Evolutionary conservation across 2,888 invertebrate species (phyloP).

Genomic region (Agrochola circellaris): DNA sequence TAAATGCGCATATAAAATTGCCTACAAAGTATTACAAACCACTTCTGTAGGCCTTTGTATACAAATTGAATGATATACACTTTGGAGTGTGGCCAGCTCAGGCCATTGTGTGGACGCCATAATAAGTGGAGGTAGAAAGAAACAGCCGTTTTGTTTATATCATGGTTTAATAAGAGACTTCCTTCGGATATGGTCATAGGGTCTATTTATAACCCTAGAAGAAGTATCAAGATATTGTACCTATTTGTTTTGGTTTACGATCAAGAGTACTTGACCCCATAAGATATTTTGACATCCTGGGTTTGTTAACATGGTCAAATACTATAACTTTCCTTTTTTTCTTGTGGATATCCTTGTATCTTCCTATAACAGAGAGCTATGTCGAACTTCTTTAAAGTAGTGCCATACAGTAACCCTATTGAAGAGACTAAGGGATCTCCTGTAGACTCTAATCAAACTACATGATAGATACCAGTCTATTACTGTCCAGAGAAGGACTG

Average conservation of each 20-base stretch:
- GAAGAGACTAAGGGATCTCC: too few relatives aligned
- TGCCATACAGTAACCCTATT: too few relatives aligned
- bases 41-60: constrained; percentile 46
- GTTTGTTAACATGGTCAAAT: background rate
- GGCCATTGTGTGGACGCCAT: constrained; percentile 53
- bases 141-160: constrained; percentile 14
- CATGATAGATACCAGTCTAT: background rate
- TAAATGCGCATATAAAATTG: constrained; percentile 25
- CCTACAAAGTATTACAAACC: constrained; percentile 17
- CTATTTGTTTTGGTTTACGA: background rate
- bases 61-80: constrained; percentile 43
- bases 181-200: background rate
- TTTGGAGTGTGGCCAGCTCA: constrained; percentile 54
- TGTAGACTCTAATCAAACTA: background rate
- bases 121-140: constrained; percentile 19
- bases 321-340: background rate
- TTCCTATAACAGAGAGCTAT: background rate
- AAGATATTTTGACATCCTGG: background rate
- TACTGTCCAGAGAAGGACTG: too few relatives aligned
- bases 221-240: background rate
- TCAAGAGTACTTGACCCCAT: background rate
- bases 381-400: background rate
- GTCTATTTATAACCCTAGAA: constrained; percentile 25
- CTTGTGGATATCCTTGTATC: background rate
- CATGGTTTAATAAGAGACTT: constrained; percentile 42